Evolutionary conservation across 2,113 vertebrate species (phyloP).

Genomic region (Jaculus jaculus): DNA sequence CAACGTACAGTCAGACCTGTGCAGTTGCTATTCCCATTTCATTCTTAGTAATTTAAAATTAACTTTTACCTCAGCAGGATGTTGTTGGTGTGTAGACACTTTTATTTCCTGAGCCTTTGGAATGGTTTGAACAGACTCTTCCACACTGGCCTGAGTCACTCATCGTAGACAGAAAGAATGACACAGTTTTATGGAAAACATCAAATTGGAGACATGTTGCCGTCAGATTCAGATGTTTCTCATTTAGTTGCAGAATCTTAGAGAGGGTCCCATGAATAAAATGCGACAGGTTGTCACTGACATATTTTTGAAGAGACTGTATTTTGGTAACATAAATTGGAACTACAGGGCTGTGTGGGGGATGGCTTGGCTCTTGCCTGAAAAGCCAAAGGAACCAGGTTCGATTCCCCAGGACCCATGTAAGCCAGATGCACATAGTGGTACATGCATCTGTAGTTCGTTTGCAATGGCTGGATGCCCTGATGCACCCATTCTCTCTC

Average conservation of each 20-base stretch:
- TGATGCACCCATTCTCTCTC: no score
- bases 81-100: slow-evolving; percentile 9
- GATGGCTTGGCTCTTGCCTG: no score
- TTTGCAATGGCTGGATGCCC: no score
- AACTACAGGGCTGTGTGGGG: no score
- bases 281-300: slow-evolving; percentile 13
- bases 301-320: slow-evolving; percentile 45
- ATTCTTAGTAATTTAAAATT: slow-evolving; percentile 51
- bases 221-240: slow-evolving; percentile 28
- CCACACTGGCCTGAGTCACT: neutral
- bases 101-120: slow-evolving; percentile 49
- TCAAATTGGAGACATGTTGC: slow-evolving; percentile 2
- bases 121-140: slow-evolving; percentile 53
- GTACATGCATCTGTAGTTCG: no score
- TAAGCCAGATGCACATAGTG: no score
- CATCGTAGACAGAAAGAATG: slow-evolving; percentile 16
- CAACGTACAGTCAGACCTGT: slow-evolving; percentile 39
- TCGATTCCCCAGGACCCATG: no score
- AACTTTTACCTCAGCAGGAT: slow-evolving; percentile 62
- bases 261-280: neutral
- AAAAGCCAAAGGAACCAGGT: no score
- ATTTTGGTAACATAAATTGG: slow-evolving; percentile 9
- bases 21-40: slow-evolving; percentile 52
- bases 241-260: slow-evolving; percentile 33
- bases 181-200: slow-evolving; percentile 52